These are phyloP conservation scores for Recurvirostra avosetta DNA, from an alignment of 2,113 vertebrate species.

Conservation along the genomic window DNA sequence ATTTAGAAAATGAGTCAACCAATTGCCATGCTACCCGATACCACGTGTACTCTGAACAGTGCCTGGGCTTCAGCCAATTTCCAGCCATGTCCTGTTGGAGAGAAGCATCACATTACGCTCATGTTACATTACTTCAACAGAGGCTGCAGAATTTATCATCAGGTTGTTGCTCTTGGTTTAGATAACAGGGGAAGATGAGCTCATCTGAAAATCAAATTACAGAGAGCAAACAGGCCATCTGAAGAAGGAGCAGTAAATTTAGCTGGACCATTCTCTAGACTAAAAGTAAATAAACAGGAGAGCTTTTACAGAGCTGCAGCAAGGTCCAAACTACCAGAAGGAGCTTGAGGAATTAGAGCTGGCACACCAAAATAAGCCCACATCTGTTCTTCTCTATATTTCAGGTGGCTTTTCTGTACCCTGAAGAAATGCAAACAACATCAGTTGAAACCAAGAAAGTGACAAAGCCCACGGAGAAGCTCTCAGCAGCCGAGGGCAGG, in stretches of 20 bases:
- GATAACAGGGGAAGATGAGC: constrained; percentile 49
- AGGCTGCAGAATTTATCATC: constrained; percentile 42
- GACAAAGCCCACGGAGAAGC: neutral
- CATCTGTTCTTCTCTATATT: neutral
- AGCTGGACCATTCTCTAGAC: neutral
- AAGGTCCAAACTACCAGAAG: neutral
- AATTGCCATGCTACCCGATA: neutral
- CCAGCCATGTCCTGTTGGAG: neutral
- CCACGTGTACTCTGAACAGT: neutral
- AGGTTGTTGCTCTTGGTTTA: constrained; percentile 13
- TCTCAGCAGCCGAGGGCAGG: fast-evolving
- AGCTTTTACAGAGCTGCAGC: neutral
- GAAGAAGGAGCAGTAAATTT: constrained; percentile 29
- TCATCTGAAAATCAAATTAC: constrained; percentile 67
- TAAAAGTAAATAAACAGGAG: neutral
- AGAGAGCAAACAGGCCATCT: neutral
- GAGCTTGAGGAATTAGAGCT: neutral
- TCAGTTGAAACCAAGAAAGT: neutral
- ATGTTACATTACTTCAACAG: neutral
- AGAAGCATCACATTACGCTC: neutral
- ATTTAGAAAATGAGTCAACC: constrained; percentile 41
- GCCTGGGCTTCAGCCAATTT: neutral
- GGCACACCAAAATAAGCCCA: neutral
- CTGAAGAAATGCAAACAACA: neutral
- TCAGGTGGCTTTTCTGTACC: neutral